phyloP scores from a whole-genome alignment of 2,797 vertebrate species.

The Pangasius sanitwongsei region DNA sequence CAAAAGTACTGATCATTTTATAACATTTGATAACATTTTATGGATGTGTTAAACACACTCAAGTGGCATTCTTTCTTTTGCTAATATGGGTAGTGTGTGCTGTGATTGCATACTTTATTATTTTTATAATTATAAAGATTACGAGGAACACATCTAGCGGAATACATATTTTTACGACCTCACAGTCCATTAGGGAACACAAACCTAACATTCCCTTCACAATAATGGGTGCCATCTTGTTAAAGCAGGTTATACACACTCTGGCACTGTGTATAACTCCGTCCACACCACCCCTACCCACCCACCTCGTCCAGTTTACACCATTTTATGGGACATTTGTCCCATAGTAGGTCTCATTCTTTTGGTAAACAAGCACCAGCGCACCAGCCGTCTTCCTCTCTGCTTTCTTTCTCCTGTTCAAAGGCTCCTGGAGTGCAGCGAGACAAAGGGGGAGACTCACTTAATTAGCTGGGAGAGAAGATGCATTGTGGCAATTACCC shows the following conservation, averaged over 20 bases:
- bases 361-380: slow-evolving; percentile 65
- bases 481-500: slow-evolving; percentile 81
- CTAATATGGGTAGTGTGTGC: slow-evolving; percentile 7
- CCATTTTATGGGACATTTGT: slow-evolving; percentile 48
- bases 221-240: slow-evolving; percentile 55
- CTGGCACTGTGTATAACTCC: slow-evolving; percentile 45
- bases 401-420: slow-evolving; percentile 47
- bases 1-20: background rate
- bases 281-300: slow-evolving; percentile 37
- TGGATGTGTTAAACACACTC: background rate
- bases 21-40: background rate
- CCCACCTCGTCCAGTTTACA: slow-evolving; percentile 45
- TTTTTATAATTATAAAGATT: slow-evolving; percentile 31
- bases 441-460: slow-evolving; percentile 78
- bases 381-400: slow-evolving; percentile 25
- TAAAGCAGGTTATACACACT: slow-evolving; percentile 52
- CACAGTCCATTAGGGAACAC: slow-evolving; percentile 51
- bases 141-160: slow-evolving; percentile 18
- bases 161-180: slow-evolving; percentile 52
- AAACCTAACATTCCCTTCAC: slow-evolving; percentile 36
- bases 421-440: slow-evolving; percentile 69
- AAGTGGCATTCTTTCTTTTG: background rate
- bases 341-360: slow-evolving; percentile 56
- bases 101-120: slow-evolving; percentile 48
- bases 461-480: slow-evolving; percentile 80